Evolutionary conservation across 2,888 invertebrate species (phyloP).

Genomic region (Tetanocera ferruginea): DNA sequence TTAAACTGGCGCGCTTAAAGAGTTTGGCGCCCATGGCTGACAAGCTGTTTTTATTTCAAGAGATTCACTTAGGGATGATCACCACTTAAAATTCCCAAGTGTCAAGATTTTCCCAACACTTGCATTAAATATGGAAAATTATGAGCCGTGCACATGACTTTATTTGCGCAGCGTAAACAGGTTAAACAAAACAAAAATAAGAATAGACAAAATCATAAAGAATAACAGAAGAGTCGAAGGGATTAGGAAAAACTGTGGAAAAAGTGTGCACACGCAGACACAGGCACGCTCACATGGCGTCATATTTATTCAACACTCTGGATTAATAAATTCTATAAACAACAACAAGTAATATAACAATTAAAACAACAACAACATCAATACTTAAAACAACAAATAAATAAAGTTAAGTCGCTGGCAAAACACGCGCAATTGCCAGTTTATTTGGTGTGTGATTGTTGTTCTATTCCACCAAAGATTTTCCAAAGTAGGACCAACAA

Average conservation of each 20-base stretch:
- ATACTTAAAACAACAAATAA: conserved; percentile 13
- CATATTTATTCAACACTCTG: conserved; percentile 53
- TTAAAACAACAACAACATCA: conserved; percentile 26
- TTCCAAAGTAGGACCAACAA: not conserved
- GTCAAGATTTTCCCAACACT: conserved; percentile 54
- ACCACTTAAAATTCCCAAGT: not conserved
- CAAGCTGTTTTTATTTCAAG: not conserved
- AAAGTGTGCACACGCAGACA: not conserved
- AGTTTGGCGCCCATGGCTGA: not conserved
- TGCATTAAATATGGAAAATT: conserved; percentile 63
- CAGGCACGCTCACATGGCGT: conserved; percentile 43
- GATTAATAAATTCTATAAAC: conserved; percentile 52
- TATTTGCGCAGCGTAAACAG: conserved; percentile 14
- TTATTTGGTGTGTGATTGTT: not conserved
- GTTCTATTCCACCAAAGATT: not conserved
- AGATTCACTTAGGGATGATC: not conserved
- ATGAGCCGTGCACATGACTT: conserved; percentile 44
- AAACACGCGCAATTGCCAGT: conserved; percentile 16
- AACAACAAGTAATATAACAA: conserved; percentile 45
- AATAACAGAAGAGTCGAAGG: not conserved
- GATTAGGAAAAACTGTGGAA: not conserved
- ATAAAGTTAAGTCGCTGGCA: conserved; percentile 8
- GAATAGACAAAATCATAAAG: not conserved
- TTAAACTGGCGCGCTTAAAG: not conserved
- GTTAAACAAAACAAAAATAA: conserved; percentile 11